Evolutionary conservation across 2,113 vertebrate species (phyloP).

Genomic region (Dicentrarchus labrax): DNA sequence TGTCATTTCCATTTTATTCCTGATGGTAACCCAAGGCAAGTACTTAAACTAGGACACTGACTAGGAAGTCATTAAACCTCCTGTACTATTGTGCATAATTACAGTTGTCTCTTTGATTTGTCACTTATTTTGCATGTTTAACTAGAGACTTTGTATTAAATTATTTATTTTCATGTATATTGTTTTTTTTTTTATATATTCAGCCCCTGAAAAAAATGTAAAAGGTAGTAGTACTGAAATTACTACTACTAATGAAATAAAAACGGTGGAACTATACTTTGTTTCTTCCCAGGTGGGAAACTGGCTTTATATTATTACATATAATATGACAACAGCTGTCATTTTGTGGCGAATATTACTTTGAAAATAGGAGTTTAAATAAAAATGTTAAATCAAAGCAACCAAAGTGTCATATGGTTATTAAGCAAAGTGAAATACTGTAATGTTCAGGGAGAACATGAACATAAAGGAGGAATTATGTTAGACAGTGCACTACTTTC

Average conservation of each 20-base stretch:
- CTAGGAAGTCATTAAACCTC: constrained; percentile 43
- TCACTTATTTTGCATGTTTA: constrained; percentile 76
- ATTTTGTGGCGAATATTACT: constrained; percentile 69
- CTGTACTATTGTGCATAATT: constrained; percentile 56
- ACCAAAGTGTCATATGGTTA: constrained; percentile 38
- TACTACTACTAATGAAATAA: constrained; percentile 17
- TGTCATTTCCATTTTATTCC: constrained; percentile 48
- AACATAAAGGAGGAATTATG: neutral
- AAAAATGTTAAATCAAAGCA: constrained; percentile 63
- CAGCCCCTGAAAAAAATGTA: constrained; percentile 34
- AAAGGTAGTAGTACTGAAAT: constrained; percentile 38
- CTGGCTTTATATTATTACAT: constrained; percentile 70
- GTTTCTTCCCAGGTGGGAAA: constrained; percentile 60
- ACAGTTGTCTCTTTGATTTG: constrained; percentile 55
- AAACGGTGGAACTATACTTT: constrained; percentile 51
- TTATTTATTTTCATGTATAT: constrained; percentile 82
- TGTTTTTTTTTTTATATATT: constrained; percentile 57
- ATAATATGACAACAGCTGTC: constrained; percentile 59
- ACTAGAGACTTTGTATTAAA: constrained; percentile 66
- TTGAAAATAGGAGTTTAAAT: constrained; percentile 75
- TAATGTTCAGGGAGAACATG: neutral
- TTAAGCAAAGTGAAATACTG: constrained; percentile 22
- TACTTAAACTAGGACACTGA: constrained; percentile 32
- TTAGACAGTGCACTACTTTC: neutral
- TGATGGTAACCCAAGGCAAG: constrained; percentile 58